These are phyloP conservation scores for Greenwoodochromis staneri DNA, from an alignment of 2,113 vertebrate species.

Conservation along the genomic window DNA sequence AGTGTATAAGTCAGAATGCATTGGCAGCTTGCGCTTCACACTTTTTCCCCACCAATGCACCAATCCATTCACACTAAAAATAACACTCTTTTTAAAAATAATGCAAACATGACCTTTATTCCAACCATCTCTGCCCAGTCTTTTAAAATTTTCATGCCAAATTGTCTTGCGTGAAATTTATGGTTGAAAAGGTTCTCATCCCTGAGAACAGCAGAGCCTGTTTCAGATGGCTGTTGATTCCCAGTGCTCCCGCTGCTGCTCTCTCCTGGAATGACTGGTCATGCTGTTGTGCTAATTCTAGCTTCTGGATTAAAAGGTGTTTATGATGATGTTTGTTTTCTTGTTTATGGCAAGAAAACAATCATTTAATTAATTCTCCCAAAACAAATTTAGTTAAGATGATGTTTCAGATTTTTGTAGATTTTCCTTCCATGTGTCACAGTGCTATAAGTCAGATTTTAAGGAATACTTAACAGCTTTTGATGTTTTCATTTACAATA, in stretches of 20 bases:
- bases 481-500: background rate
- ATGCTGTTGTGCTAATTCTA: background rate
- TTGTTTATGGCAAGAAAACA: background rate
- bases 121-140: background rate
- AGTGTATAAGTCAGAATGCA: background rate
- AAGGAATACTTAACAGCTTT: background rate
- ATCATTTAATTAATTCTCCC: background rate
- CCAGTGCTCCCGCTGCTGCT: background rate
- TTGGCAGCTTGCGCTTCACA: background rate
- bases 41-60: fast-evolving
- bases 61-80: background rate
- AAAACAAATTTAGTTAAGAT: background rate
- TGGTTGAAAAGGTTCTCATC: background rate
- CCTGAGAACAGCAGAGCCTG: background rate
- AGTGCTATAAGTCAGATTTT: background rate
- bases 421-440: background rate
- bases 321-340: background rate
- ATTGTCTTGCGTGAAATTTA: background rate
- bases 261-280: background rate
- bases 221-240: background rate
- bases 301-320: background rate
- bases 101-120: background rate
- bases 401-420: background rate
- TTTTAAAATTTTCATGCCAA: background rate
- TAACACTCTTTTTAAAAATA: background rate